These are phyloP conservation scores for Cistogaster globosa DNA, from an alignment of 2,888 invertebrate species.

Conservation along the genomic window DNA sequence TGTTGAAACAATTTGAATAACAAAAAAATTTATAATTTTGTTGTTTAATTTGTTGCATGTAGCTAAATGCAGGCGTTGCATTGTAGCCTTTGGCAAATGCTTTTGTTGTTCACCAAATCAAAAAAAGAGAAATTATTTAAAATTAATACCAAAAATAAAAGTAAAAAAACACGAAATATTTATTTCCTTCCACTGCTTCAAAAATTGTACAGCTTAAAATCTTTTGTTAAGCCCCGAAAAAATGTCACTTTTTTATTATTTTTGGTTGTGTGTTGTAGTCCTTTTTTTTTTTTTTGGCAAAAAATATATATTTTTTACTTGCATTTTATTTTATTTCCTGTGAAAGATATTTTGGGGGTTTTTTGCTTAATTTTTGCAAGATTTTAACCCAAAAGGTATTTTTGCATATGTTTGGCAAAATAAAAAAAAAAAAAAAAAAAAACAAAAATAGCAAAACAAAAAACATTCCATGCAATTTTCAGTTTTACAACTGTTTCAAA, in stretches of 20 bases:
- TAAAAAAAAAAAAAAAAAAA: constrained; percentile 39
- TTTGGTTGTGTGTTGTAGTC: constrained; percentile 29
- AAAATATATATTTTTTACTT: constrained; percentile 46
- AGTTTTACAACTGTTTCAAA: constrained; percentile 71
- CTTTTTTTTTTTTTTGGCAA: constrained; percentile 59
- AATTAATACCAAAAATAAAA: constrained; percentile 62
- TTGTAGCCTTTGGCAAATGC: constrained; percentile 67
- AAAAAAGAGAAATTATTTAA: constrained; percentile 51
- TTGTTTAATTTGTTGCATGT: constrained; percentile 26
- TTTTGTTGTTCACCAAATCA: constrained; percentile 54
- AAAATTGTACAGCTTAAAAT: constrained; percentile 59
- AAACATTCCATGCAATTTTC: constrained; percentile 69
- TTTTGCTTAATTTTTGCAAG: background rate
- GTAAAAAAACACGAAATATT: constrained; percentile 5
- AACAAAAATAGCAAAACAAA: constrained; percentile 12
- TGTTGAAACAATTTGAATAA: constrained; percentile 32
- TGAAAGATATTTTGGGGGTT: constrained; percentile 27
- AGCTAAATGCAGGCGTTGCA: constrained; percentile 68
- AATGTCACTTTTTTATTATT: constrained; percentile 18
- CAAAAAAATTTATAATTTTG: background rate
- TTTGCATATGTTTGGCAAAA: constrained; percentile 69
- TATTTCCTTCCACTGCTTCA: constrained; percentile 4
- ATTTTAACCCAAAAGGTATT: constrained; percentile 70
- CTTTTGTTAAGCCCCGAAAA: constrained; percentile 63
- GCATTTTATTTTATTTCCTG: constrained; percentile 70